These are phyloP conservation scores for Bombycilla garrulus DNA, from an alignment of 2,113 vertebrate species.

Conservation along the genomic window DNA sequence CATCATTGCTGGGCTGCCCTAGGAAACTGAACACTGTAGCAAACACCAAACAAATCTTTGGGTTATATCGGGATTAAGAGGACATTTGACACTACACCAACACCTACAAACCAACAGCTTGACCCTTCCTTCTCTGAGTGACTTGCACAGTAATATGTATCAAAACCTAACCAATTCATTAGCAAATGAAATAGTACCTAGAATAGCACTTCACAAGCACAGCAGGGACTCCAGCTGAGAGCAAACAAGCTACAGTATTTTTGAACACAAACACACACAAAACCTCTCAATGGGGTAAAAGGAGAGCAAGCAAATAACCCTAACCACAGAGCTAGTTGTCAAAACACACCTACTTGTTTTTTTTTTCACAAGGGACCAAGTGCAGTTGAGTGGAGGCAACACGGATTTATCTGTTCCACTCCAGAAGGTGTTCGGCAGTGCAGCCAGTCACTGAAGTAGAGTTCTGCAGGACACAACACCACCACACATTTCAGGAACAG, in stretches of 20 bases:
- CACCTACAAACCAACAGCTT: not conserved
- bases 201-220: not conserved
- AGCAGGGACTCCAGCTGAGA: not conserved
- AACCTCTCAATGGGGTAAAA: not conserved
- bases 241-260: not conserved
- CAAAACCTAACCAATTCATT: not conserved
- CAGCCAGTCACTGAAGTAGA: not conserved
- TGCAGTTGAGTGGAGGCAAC: not conserved
- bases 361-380: not conserved
- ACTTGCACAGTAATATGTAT: not conserved
- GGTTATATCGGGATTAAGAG: not conserved
- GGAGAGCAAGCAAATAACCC: not conserved
- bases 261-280: not conserved
- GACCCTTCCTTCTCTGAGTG: not conserved
- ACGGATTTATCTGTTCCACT: not conserved
- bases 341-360: not conserved
- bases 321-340: not conserved
- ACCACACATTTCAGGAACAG: not conserved
- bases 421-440: not conserved
- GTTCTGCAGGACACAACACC: not conserved
- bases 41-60: not conserved
- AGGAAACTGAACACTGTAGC: not conserved
- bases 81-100: not conserved
- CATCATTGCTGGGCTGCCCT: not conserved
- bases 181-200: not conserved